Base-by-base conservation (phyloP, 2,797 vertebrate genomes). In the Amblyopsis hoosieri region DNA sequence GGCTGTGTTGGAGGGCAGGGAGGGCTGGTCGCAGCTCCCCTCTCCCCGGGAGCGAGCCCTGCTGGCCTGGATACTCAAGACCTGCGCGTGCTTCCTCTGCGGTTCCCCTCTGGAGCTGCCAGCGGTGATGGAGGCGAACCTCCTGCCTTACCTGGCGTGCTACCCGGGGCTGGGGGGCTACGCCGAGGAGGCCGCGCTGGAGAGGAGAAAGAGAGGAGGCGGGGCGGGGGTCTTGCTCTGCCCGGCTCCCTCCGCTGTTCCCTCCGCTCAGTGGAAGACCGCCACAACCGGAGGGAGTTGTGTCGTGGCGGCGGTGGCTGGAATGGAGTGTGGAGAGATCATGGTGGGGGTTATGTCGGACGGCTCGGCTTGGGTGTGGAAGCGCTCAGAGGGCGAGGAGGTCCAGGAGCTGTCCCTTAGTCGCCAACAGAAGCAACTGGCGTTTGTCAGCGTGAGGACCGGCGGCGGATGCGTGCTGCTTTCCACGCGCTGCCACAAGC, bases 361-460 rank as follows among this genome's bases (percentile, higher is more conserved):
- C 23, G 90, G 91, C 5, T 79, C 78, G 45, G 85, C 83, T n/a
- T 93, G 89, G 87, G 45, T 91, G 53, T 92, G 91, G 87, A 85
- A 74, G 48, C 67, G 69, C 33, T 47, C 15, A 0, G 70, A 82
- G 13, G 65, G 57, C 0, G 64, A 74, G 9, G 64, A 74, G 9
- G 17, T 85, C 1, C 74, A 64, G 23, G 72, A 74, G 42, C 70
- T 91, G 2, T 84, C 63, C 2, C 70, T 87, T 31, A 76, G 45
- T 65, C 58, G 64, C 17, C 66, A 82, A 37, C 76, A 74, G 51
- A 60, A 50, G 9, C 78, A 86, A 50, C 49, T 91, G 12, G 73
- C 66, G 67, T 89, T 93, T 66, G 60, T 62, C 4, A 78, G 84
- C 54, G 87, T 91, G 12, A 87, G 68, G 71, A 82, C 83, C 31